Evolutionary conservation across 2,113 vertebrate species (phyloP).

Genomic region (rat (Rattus norvegicus)): GRCr8 NC_086035.1:47402501-47403000

Average conservation of each 20-base stretch:
- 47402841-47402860: constrained; percentile 83
- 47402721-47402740: constrained; percentile 81
- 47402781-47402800: constrained; percentile 83
- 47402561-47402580: constrained; percentile 91
- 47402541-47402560: constrained; percentile 97
- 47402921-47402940: too few species aligned
- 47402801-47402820: background rate
- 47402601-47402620: constrained; percentile 91
- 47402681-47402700: constrained; percentile 86
- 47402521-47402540: constrained; percentile 96
- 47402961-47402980: too few species aligned
- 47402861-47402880: background rate
- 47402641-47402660: constrained; percentile 91
- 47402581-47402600: constrained; percentile 97
- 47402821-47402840: constrained; percentile 83
- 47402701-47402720: constrained; percentile 92
- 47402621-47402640: constrained; percentile 90
- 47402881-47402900: too few species aligned
- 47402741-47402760: constrained; percentile 86
- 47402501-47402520: constrained; percentile 98
- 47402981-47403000: too few species aligned
- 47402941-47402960: too few species aligned
- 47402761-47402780: constrained; percentile 91
- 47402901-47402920: too few species aligned
- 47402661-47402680: constrained; percentile 91